phyloP scores from a whole-genome alignment of 2,888 invertebrate species.

The Heliconius cydno region DNA sequence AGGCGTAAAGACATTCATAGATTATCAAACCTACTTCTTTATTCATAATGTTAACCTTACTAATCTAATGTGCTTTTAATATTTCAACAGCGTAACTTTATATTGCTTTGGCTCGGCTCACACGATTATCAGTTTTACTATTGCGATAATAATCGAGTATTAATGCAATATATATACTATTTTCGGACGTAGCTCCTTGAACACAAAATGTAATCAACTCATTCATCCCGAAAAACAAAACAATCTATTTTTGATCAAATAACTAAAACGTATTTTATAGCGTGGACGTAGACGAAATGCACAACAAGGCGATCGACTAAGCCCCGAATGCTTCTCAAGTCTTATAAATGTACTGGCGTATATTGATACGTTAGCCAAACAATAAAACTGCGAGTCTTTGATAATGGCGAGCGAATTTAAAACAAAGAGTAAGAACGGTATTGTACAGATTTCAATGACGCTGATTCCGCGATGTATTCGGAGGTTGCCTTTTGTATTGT shows the following conservation, averaged over 20 bases:
- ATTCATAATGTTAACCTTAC: background rate
- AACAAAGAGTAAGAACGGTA: constrained; percentile 42
- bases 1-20: background rate
- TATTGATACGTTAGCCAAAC: constrained; percentile 35
- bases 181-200: constrained; percentile 45
- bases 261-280: constrained; percentile 26
- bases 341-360: constrained; percentile 28
- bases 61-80: constrained; percentile 33
- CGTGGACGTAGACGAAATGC: constrained; percentile 11
- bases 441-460: constrained; percentile 39
- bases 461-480: constrained; percentile 32
- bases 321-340: constrained; percentile 3
- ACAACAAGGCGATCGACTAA: constrained; percentile 1
- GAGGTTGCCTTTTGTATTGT: constrained; percentile 31
- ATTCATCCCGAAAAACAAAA: constrained; percentile 36
- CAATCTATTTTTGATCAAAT: constrained; percentile 32
- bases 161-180: constrained; percentile 48
- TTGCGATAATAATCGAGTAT: constrained; percentile 50
- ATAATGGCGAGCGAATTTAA: constrained; percentile 40
- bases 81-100: constrained; percentile 49
- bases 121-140: constrained; percentile 50
- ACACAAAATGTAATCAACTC: constrained; percentile 40
- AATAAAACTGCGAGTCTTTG: constrained; percentile 41
- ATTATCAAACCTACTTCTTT: constrained; percentile 1
- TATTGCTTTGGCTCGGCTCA: constrained; percentile 49